Percentiles rank a stretch among this genome's conserved stretches.
Evolutionary conservation across 2,797 vertebrate species (phyloP).

Genomic region (Salmo trutta): DNA sequence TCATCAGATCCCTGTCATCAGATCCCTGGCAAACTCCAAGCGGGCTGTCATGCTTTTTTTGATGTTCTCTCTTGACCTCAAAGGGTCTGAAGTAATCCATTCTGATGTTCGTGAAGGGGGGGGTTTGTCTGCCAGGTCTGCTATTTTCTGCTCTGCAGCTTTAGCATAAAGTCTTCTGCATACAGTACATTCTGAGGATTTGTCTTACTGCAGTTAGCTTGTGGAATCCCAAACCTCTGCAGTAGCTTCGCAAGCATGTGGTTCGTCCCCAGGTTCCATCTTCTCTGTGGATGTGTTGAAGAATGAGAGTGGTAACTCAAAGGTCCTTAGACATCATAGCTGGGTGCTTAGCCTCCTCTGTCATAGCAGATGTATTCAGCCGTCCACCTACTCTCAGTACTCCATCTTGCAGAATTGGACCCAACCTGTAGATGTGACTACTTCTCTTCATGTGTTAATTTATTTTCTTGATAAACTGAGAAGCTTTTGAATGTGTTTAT

Average conservation of each 20-base stretch:
- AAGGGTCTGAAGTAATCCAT: no score
- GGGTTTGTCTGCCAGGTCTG: conserved; percentile 5
- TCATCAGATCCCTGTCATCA: no score
- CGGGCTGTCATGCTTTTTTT: no score
- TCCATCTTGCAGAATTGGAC: conserved; percentile 15
- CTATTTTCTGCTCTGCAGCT: conserved; percentile 20
- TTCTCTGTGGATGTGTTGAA: not conserved
- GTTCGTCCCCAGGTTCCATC: conserved; percentile 1
- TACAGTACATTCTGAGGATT: not conserved
- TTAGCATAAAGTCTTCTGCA: not conserved
- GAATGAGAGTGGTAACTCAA: not conserved
- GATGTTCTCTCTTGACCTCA: no score
- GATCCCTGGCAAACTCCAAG: no score
- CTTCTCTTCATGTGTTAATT: conserved; percentile 2
- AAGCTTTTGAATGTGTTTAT: no score
- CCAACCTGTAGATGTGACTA: conserved; percentile 9
- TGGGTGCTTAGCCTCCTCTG: not conserved
- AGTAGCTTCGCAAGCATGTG: not conserved
- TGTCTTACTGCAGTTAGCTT: not conserved
- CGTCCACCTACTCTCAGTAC: conserved; percentile 18
- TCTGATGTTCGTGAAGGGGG: no score
- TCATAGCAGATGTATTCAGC: not conserved
- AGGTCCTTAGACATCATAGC: conserved; percentile 7
- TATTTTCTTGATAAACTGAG: not conserved
- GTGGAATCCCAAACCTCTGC: conserved; percentile 7